phyloP scores from a whole-genome alignment of 2,888 invertebrate species.

The Xylota segnis region DNA sequence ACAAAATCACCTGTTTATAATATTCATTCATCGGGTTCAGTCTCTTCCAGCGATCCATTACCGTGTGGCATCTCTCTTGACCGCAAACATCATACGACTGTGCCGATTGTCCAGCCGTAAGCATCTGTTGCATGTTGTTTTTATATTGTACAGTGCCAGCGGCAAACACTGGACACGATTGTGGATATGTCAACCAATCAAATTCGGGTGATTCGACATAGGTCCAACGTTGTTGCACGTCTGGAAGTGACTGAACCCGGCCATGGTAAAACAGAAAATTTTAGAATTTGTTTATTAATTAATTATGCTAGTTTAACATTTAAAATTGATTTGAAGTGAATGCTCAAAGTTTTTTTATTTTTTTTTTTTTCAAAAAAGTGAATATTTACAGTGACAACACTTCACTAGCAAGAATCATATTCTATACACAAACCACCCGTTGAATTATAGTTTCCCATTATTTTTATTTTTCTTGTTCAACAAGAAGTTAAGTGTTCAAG shows the following conservation, averaged over 20 bases:
- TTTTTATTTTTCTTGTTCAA: not conserved
- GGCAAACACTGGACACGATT: conserved; percentile 14
- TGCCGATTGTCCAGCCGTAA: not conserved
- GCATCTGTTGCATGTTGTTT: conserved; percentile 14
- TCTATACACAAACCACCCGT: not conserved
- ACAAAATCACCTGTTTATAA: conserved; percentile 14
- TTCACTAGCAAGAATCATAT: not conserved
- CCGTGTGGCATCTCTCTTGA: conserved; percentile 4
- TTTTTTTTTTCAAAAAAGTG: not conserved
- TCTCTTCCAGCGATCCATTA: conserved; percentile 10
- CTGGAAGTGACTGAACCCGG: conserved; percentile 22
- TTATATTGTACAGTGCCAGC: conserved; percentile 12
- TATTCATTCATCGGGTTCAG: conserved; percentile 22
- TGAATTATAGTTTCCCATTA: not conserved
- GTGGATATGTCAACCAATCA: conserved; percentile 18
- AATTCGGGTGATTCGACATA: conserved; percentile 11
- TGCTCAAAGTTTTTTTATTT: too few relatives aligned
- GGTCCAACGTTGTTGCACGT: conserved; percentile 15
- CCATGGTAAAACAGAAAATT: conserved; percentile 13
- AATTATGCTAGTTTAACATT: not conserved
- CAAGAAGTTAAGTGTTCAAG: not conserved
- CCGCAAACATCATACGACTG: conserved; percentile 22
- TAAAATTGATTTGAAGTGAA: not conserved
- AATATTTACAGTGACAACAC: not conserved
- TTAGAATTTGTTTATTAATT: conserved; percentile 5